Evolutionary conservation across 2,797 vertebrate species (phyloP), one percentile per base, ranked within the genome.

Genomic region (Spea hammondii): DNA sequence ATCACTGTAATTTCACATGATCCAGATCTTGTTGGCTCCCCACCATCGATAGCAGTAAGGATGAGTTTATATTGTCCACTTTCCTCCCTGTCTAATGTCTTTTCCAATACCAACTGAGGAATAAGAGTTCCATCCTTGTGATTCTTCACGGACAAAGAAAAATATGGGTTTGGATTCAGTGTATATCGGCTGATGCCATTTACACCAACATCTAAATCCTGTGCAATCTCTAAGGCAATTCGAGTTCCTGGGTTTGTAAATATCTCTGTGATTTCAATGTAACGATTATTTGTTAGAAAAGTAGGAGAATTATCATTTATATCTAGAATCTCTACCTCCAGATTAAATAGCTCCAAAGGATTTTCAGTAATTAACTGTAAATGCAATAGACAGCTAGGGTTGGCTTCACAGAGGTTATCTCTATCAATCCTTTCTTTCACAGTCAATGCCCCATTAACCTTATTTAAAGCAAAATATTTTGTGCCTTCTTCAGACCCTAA

Each of bases 381-480:
- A 51, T 89, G 85, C 55, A 92, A 79, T 59, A 87, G 57, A 70
- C 92, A 93, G 0, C 76, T 67, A 3, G 47, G 74, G 55, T 32
- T 88, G n/a, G 84, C 78, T 13, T 86, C 88, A 6, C 91, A 93
- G 6, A 89, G 83, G 51, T 85, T 84, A 78, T 76, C 74, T 32
- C 65, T 47, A 59, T 76, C 65, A 68, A 76, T 76, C 45, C 65
- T 76, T 5, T 49, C 76, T 51, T 82, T 85, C 13, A 89, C 87
- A 45, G 84, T 88, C 54, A 93, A 79, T 17, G 85, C 57, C 0
- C 91, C 91, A 71, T 86, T 95, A 76, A 84, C 85, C 85, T 93
- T 89, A 85, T 90, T 96, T 82, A 98, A 89, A 74, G 94, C 91
- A 64, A 99, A 98, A 91, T 95, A 94, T 82, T 91, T 92, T 74